Evolutionary conservation across 2,888 invertebrate species (phyloP).

Genomic region (Torymus tubicola): DNA sequence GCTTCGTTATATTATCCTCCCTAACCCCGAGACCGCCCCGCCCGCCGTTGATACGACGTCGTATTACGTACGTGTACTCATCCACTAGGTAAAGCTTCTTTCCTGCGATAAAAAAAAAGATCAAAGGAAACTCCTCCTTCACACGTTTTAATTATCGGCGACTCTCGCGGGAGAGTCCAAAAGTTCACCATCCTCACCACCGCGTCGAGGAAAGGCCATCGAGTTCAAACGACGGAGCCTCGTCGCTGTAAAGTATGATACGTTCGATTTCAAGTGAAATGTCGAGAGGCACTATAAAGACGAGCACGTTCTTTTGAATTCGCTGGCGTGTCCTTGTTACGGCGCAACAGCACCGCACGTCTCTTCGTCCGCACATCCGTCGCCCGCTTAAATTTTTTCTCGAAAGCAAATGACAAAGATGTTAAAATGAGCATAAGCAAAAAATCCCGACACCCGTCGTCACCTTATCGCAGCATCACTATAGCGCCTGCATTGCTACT

Average conservation of each 20-base stretch:
- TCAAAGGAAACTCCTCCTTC: conserved; percentile 21
- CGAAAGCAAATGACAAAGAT: conserved; percentile 27
- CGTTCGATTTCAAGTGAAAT: not conserved
- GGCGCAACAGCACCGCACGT: conserved; percentile 26
- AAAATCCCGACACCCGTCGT: conserved; percentile 65
- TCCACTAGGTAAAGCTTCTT: conserved; percentile 14
- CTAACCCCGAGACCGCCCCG: not conserved
- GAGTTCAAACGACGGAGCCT: conserved; percentile 28
- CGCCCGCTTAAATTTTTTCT: conserved; percentile 45
- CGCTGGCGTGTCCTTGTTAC: not conserved
- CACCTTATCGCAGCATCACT: conserved; percentile 71
- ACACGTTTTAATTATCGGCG: conserved; percentile 26
- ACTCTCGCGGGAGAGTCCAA: conserved; percentile 48
- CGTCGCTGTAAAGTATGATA: not conserved
- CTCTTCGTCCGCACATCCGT: conserved; percentile 3
- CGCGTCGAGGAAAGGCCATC: not conserved
- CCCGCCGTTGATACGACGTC: conserved; percentile 18
- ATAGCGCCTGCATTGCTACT: conserved; percentile 71
- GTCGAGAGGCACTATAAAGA: not conserved
- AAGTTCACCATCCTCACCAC: conserved; percentile 16
- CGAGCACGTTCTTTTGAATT: conserved; percentile 26
- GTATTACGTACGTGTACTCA: conserved; percentile 30
- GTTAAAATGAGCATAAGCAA: conserved; percentile 38
- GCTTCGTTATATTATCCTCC: conserved; percentile 45
- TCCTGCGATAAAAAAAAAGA: not conserved